phyloP scores from a whole-genome alignment of 2,113 vertebrate species.

The Columba livia region DNA sequence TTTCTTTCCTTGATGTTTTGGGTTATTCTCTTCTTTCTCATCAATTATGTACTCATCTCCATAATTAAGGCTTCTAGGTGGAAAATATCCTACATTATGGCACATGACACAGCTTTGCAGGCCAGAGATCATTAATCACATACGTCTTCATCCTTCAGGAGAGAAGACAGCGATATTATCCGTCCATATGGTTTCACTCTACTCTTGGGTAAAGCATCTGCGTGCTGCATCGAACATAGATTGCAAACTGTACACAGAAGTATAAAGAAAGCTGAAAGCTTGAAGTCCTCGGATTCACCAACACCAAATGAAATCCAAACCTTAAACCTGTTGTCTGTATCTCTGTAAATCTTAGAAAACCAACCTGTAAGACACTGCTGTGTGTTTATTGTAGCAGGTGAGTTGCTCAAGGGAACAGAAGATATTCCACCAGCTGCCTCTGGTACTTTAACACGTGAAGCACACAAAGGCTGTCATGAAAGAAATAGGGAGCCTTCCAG shows the following conservation, averaged over 20 bases:
- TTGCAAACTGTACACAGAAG: not conserved
- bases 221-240: not conserved
- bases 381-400: not conserved
- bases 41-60: not conserved
- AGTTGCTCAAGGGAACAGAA: not conserved
- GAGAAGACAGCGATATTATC: not conserved
- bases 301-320: not conserved
- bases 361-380: not conserved
- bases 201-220: fast-evolving
- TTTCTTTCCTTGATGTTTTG: not conserved
- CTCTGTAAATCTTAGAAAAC: not conserved
- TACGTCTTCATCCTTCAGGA: not conserved
- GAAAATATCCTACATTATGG: not conserved
- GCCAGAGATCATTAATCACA: not conserved
- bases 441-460: not conserved
- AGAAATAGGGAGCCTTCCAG: not conserved
- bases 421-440: not conserved
- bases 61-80: not conserved
- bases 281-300: not conserved
- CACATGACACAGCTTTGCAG: not conserved
- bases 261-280: not conserved
- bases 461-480: not conserved
- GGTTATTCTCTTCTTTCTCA: not conserved
- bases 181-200: not conserved
- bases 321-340: not conserved